These are phyloP conservation scores for Rutilus rutilus DNA, from an alignment of 2,113 vertebrate genomes.

Conservation along the genomic window DNA sequence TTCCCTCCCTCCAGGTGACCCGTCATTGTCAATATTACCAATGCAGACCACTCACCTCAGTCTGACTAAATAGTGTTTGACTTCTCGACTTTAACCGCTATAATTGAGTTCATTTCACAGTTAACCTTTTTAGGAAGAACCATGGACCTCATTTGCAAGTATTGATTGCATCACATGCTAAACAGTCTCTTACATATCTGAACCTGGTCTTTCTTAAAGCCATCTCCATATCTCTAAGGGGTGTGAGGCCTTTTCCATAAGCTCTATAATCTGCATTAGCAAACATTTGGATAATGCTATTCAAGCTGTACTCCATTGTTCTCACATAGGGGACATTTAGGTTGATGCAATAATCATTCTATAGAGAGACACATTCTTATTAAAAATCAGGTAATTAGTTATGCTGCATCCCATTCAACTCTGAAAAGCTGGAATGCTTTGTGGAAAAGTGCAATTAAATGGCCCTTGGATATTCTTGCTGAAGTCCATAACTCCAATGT, in stretches of 20 bases:
- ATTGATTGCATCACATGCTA: constrained; percentile 55
- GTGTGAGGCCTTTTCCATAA: constrained; percentile 6
- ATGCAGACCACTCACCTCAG: constrained; percentile 30
- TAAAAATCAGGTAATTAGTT: neutral
- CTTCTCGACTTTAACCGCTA: constrained; percentile 59
- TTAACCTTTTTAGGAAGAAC: constrained; percentile 59
- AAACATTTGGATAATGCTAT: constrained; percentile 8
- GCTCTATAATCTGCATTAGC: constrained; percentile 17
- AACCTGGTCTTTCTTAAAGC: constrained; percentile 23
- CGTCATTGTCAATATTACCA: constrained; percentile 49
- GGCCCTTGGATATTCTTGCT: neutral
- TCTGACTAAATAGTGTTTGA: constrained; percentile 59
- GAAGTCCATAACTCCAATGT: neutral
- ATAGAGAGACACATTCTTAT: neutral
- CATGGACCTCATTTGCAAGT: constrained; percentile 60
- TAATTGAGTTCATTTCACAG: constrained; percentile 57
- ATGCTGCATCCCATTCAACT: neutral
- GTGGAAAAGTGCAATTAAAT: neutral
- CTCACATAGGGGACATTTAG: neutral
- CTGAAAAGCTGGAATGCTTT: neutral
- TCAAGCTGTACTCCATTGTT: constrained; percentile 11
- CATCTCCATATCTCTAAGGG: neutral
- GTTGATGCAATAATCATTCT: neutral
- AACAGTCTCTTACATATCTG: constrained; percentile 14
- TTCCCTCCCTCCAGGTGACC: constrained; percentile 47